These are phyloP conservation scores for Drosophila pseudoananassae DNA, from an alignment of 1,140 invertebrate species.

Conservation along the genomic window DNA sequence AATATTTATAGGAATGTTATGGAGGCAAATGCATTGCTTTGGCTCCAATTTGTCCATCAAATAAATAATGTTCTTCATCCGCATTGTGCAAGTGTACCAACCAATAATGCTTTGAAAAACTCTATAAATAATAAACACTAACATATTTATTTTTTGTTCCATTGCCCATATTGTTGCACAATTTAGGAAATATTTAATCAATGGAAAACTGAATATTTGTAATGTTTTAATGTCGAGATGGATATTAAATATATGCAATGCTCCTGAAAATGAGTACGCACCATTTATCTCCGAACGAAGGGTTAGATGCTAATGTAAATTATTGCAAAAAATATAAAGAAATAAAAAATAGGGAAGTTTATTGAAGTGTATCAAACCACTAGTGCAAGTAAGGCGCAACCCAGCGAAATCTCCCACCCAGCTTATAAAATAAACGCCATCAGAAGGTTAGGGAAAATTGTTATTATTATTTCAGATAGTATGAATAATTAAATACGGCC, in stretches of 20 bases:
- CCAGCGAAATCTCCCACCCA: too few species aligned
- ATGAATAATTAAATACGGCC: slow-evolving; percentile 65
- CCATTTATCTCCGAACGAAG: slow-evolving; percentile 25
- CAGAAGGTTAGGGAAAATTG: background rate
- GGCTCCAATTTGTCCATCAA: slow-evolving; percentile 37
- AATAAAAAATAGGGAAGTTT: slow-evolving; percentile 32
- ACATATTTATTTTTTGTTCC: slow-evolving; percentile 28
- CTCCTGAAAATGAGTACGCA: slow-evolving; percentile 8
- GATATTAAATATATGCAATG: slow-evolving; percentile 2
- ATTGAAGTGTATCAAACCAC: slow-evolving; percentile 15
- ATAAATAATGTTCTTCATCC: slow-evolving; percentile 27
- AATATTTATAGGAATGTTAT: slow-evolving; percentile 22
- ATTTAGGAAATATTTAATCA: slow-evolving; percentile 58
- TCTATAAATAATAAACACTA: slow-evolving; percentile 9
- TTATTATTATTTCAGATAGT: slow-evolving; percentile 58
- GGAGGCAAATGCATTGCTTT: slow-evolving; percentile 1
- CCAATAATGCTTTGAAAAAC: background rate
- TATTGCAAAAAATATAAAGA: slow-evolving; percentile 47
- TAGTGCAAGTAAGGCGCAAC: too few species aligned
- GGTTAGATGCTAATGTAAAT: slow-evolving; percentile 45
- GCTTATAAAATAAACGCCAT: background rate
- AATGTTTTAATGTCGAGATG: slow-evolving; percentile 16
- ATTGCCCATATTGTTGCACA: slow-evolving; percentile 59
- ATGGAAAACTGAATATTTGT: slow-evolving; percentile 59
- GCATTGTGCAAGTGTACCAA: slow-evolving; percentile 18